Evolutionary conservation across 2,113 vertebrate genomes (phyloP).

Genomic region (Laterallus jamaicensis): DNA sequence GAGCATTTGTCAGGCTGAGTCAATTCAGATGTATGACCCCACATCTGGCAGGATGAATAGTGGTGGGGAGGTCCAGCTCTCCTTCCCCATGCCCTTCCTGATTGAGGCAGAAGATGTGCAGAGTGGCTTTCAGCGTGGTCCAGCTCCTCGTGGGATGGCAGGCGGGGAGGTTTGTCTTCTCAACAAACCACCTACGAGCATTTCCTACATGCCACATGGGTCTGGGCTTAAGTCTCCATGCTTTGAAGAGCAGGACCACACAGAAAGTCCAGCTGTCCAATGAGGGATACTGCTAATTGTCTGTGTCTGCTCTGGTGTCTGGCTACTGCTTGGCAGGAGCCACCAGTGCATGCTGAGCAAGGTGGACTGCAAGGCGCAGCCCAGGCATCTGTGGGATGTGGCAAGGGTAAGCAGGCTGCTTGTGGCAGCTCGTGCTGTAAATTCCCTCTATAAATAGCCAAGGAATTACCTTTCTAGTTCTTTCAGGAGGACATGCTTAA

Average conservation of each 20-base stretch:
- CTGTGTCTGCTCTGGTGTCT: not conserved
- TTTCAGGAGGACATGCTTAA: slow-evolving; percentile 46
- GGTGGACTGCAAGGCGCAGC: slow-evolving; percentile 18
- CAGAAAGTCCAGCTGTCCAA: not conserved
- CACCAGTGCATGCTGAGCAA: slow-evolving; percentile 4
- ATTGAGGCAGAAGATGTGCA: not conserved
- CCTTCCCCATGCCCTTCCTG: not conserved
- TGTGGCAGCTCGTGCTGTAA: not conserved
- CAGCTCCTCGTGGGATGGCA: not conserved
- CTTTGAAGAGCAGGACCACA: slow-evolving; percentile 55
- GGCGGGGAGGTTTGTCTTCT: not conserved
- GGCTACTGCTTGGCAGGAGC: slow-evolving; percentile 53
- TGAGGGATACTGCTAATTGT: not conserved
- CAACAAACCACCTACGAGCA: not conserved
- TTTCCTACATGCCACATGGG: not conserved
- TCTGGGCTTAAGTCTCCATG: not conserved
- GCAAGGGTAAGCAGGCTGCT: not conserved
- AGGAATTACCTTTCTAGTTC: slow-evolving; percentile 40
- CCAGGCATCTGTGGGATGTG: not conserved
- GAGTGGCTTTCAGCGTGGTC: not conserved
- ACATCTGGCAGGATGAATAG: not conserved
- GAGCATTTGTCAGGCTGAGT: not conserved
- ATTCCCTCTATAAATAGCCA: slow-evolving; percentile 48
- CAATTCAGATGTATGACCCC: accelerated
- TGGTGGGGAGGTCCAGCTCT: not conserved